phyloP scores from a whole-genome alignment of 2,797 vertebrate species.

The Babyrousa celebensis region DNA sequence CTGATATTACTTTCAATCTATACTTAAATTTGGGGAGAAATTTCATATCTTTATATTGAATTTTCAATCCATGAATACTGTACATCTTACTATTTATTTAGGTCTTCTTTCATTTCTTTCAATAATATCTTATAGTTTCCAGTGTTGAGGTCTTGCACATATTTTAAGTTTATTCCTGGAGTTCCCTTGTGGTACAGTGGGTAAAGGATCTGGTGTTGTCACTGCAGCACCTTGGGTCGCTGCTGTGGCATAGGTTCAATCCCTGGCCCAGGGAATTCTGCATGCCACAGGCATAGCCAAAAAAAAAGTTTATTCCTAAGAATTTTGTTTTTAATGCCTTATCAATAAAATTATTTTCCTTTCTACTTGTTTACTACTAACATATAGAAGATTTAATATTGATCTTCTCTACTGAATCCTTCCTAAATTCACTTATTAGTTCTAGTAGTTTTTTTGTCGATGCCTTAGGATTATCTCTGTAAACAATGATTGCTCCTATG shows the following conservation, averaged over 20 bases:
- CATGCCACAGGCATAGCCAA: too few relatives aligned
- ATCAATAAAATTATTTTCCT: background rate
- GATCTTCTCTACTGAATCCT: background rate
- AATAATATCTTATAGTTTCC: background rate
- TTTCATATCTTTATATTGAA: background rate
- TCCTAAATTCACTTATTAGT: background rate
- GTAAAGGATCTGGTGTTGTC: too few relatives aligned
- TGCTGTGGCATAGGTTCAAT: too few relatives aligned
- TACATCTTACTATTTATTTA: background rate
- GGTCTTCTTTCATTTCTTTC: background rate
- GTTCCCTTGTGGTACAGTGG: too few relatives aligned
- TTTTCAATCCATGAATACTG: background rate
- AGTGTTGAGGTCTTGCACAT: background rate
- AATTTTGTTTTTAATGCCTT: background rate
- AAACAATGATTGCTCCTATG: background rate
- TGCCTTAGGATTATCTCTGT: background rate
- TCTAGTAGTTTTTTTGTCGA: background rate
- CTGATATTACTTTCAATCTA: background rate
- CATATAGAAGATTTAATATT: background rate
- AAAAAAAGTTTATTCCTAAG: background rate
- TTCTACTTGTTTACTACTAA: background rate
- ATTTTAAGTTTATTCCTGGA: background rate
- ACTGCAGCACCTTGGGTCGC: too few relatives aligned
- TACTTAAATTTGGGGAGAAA: background rate
- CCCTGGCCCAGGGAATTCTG: too few relatives aligned